These are phyloP conservation scores for Bovichtus variegatus DNA, from an alignment of 2,797 vertebrate genomes.

Conservation along the genomic window DNA sequence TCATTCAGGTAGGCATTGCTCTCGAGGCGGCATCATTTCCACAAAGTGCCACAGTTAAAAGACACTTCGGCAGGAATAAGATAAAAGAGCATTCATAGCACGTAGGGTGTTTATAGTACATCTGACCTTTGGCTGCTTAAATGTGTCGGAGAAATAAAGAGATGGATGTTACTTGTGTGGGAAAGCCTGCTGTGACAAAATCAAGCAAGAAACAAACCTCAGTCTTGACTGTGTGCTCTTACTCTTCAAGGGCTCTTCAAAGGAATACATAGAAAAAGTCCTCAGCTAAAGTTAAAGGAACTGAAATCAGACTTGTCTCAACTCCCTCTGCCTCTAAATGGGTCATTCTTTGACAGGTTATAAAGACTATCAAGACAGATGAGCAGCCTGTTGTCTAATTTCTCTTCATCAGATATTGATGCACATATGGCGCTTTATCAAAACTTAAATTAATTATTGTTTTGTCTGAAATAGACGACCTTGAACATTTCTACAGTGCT, in stretches of 20 bases:
- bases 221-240: background rate
- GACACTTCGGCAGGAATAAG: background rate
- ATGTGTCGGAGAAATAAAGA: slow-evolving; percentile 2
- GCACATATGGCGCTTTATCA: background rate
- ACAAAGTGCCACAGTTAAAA: background rate
- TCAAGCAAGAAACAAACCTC: slow-evolving; percentile 7
- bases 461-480: background rate
- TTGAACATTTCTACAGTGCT: background rate
- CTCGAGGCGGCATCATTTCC: background rate
- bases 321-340: background rate
- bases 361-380: background rate
- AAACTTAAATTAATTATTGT: background rate
- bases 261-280: slow-evolving; percentile 14
- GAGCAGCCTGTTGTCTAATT: background rate
- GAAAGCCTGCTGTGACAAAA: background rate
- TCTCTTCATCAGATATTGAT: background rate
- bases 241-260: slow-evolving; percentile 13
- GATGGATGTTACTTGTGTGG: slow-evolving; percentile 2
- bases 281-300: background rate
- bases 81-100: background rate
- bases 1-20: background rate
- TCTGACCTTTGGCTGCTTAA: slow-evolving; percentile 10
- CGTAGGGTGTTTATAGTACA: background rate
- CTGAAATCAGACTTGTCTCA: background rate
- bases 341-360: background rate